Evolutionary conservation across 2,113 vertebrate genomes (phyloP).

Genomic region (Microtus pennsylvanicus): DNA sequence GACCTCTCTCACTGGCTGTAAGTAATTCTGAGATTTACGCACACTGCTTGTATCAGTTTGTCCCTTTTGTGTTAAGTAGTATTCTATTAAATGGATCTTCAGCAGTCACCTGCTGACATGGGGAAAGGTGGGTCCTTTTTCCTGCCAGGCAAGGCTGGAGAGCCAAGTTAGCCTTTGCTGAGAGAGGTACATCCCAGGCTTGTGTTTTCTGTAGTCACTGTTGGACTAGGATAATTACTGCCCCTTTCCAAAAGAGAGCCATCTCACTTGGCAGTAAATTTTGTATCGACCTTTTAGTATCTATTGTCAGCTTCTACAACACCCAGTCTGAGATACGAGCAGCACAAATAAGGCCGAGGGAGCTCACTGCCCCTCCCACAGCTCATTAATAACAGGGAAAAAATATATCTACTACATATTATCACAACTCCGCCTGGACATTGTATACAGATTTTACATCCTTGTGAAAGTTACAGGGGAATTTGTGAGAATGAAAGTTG

Average conservation of each 20-base stretch:
- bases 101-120: neutral
- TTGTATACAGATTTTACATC: neutral
- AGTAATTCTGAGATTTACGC: neutral
- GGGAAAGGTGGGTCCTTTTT: neutral
- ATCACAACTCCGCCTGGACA: neutral
- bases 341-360: neutral
- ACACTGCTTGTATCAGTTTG: neutral
- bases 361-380: neutral
- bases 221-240: neutral
- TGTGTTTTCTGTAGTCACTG: neutral
- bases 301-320: neutral
- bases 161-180: neutral
- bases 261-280: neutral
- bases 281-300: neutral
- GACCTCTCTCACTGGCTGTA: neutral
- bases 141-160: neutral
- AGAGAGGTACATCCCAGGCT: neutral
- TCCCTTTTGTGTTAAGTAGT: neutral
- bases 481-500: neutral
- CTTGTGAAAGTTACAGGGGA: neutral
- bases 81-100: neutral
- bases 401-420: neutral
- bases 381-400: neutral
- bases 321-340: neutral
- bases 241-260: neutral